phyloP scores from a whole-genome alignment of 1,140 invertebrate genomes.

The Latrodectus geometricus region DNA sequence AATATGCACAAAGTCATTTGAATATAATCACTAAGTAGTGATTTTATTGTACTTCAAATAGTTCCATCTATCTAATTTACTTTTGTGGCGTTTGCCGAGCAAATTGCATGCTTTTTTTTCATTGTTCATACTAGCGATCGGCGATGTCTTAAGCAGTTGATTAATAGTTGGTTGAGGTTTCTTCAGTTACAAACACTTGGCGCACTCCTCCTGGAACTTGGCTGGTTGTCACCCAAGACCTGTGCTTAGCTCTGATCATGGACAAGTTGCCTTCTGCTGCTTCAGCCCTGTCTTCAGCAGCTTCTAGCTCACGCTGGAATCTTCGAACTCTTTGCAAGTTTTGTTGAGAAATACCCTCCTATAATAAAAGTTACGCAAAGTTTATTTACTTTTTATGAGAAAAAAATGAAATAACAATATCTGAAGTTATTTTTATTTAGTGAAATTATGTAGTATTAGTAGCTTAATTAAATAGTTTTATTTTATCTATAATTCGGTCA shows the following conservation, averaged over 20 bases:
- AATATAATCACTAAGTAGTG: too few species aligned
- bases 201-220: constrained; percentile 64
- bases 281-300: constrained; percentile 95
- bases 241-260: constrained; percentile 94
- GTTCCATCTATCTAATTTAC: neutral
- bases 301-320: constrained; percentile 96
- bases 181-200: constrained; percentile 65
- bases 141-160: neutral
- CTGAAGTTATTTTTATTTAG: neutral
- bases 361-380: constrained; percentile 67
- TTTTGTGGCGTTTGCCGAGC: neutral
- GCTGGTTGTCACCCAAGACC: constrained; percentile 67
- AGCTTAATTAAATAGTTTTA: too few species aligned
- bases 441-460: neutral
- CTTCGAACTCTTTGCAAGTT: constrained; percentile 93
- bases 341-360: constrained; percentile 94
- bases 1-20: too few species aligned
- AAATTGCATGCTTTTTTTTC: neutral
- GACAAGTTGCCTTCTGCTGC: constrained; percentile 92
- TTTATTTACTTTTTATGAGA: neutral
- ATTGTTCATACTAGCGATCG: neutral
- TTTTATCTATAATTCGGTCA: too few species aligned
- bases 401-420: neutral
- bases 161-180: constrained; percentile 58
- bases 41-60: neutral